Evolutionary conservation across 2,797 vertebrate species (phyloP).

Genomic region (Rachycentron canadum): DNA sequence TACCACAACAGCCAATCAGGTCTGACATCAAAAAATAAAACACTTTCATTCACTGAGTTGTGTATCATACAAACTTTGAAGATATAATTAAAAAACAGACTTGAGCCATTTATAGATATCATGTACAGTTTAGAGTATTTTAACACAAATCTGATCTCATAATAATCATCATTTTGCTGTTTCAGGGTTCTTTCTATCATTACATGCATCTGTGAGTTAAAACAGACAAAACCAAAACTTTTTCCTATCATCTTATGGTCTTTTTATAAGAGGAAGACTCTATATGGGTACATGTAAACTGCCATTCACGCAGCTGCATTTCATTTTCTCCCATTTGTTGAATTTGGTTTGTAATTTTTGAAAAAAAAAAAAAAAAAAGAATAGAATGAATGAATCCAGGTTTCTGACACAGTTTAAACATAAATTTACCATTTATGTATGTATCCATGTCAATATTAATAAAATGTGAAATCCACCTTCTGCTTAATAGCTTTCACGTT

Average conservation of each 20-base stretch:
- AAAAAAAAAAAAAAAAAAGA: conserved; percentile 8
- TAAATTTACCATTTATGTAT: conserved; percentile 59
- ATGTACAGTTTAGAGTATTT: conserved; percentile 65
- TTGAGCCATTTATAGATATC: conserved; percentile 53
- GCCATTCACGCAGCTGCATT: conserved; percentile 37
- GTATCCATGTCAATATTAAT: conserved; percentile 76
- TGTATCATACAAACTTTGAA: conserved; percentile 33
- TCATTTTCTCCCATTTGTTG: conserved; percentile 31
- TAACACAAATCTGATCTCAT: conserved; percentile 32
- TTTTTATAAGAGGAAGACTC: conserved; percentile 51
- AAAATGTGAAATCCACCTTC: conserved; percentile 71
- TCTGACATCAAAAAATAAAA: conserved; percentile 43
- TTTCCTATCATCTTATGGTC: conserved; percentile 45
- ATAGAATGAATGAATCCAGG: conserved; percentile 29
- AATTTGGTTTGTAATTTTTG: conserved; percentile 39
- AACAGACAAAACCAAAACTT: conserved; percentile 62
- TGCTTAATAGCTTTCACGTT: conserved; percentile 26
- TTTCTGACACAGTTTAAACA: conserved; percentile 48
- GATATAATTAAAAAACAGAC: conserved; percentile 3
- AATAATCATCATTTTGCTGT: conserved; percentile 34
- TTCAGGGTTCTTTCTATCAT: conserved; percentile 51
- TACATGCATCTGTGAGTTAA: conserved; percentile 39
- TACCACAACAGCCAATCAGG: conserved; percentile 52
- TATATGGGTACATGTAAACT: conserved; percentile 46
- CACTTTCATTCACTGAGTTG: conserved; percentile 22